Evolutionary conservation across 1,140 invertebrate genomes (phyloP).

Genomic region (Diorhabda carinulata): DNA sequence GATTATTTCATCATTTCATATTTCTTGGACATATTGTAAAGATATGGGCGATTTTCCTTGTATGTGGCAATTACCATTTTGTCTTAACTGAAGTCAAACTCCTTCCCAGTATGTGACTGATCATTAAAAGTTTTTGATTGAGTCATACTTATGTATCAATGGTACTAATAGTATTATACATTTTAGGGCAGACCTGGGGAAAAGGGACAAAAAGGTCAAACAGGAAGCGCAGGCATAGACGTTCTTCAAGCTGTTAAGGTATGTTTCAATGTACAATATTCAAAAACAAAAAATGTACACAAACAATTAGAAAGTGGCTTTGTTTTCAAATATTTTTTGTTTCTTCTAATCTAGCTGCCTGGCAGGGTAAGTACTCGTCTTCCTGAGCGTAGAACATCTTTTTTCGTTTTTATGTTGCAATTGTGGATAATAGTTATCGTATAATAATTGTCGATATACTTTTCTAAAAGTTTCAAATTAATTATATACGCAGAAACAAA

Average conservation of each 20-base stretch:
- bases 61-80: too few relatives aligned
- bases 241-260: constrained; percentile 89
- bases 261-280: constrained; percentile 30
- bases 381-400: constrained; percentile 16
- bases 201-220: constrained; percentile 81
- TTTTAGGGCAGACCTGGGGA: constrained; percentile 80
- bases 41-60: too few relatives aligned
- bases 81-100: too few relatives aligned
- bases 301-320: constrained; percentile 16
- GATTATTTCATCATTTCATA: too few relatives aligned
- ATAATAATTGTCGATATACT: neutral
- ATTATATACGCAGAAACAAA: too few relatives aligned
- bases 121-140: too few relatives aligned
- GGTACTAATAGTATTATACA: neutral
- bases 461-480: too few relatives aligned
- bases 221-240: constrained; percentile 82
- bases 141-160: too few relatives aligned
- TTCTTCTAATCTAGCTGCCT: constrained; percentile 39
- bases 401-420: constrained; percentile 22
- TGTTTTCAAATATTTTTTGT: constrained; percentile 35
- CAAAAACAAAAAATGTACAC: neutral
- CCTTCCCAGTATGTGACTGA: too few relatives aligned
- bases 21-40: too few relatives aligned
- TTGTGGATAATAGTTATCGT: constrained; percentile 3
- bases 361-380: constrained; percentile 41